Base-by-base conservation (phyloP, 2,113 vertebrate species). In the Esox niger region DNA sequence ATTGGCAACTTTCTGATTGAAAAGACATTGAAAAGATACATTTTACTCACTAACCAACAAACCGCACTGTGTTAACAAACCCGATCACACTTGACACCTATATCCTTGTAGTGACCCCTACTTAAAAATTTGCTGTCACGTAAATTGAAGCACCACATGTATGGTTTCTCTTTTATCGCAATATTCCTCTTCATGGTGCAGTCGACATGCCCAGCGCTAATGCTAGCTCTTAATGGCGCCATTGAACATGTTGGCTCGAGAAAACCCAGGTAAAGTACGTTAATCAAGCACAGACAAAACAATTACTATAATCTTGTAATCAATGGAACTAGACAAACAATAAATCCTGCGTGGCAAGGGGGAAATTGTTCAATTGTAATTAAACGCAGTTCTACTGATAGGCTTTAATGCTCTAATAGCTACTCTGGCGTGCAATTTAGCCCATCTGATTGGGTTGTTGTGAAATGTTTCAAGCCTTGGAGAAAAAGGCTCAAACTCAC, bases 291-390 rank as follows among this genome's bases (percentile, higher is more conserved):
- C 76, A 85, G 76, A 77, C 70, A 77, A 84, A 90, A 88, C 87
- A 90, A 88, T 90, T 90, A 91, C 86, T 78, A 80, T 70, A 87
- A 88, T 85, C 80, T 79, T 57, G 86, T 85, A 89, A 91, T 91
- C 88, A 81, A 89, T 89, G 70, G 56, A 30, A 31, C 77, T 62
- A 70, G 73, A 86, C 83, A 74, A 87, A 85, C 85, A 82, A 85
- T 87, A 80, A 88, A 88, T 90, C 76, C 76, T 67, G 46, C 7
- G 71, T 70, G 77, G 78, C 54, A 71, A 66, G 54, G 56, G 13
- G 65, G 57, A 80, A 85, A 86, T 73, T 62, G 79, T 69, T 71
- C 67, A 62, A 63, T 70, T 81, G 79, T 78, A 84, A 87, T 86
- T 79, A 84, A 86, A 75, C 56, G 46, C 58, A 79, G 81, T 78